phyloP scores from a whole-genome alignment of 35 echinoderm and acorn worm genomes.

The Heliocidaris erythrogramma region DNA sequence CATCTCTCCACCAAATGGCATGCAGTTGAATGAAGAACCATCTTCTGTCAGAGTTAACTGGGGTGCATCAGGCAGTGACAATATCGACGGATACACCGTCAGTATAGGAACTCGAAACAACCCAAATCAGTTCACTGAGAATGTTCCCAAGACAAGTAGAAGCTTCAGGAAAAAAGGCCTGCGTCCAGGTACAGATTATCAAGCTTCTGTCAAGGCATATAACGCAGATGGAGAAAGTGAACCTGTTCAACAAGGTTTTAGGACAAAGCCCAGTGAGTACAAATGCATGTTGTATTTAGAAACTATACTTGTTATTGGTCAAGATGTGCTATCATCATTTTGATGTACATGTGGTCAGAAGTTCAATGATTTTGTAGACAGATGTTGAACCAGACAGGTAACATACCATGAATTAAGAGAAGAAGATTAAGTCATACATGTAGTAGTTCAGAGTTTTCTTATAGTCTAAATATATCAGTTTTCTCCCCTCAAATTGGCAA shows the following conservation, averaged over 20 bases:
- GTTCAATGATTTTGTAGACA: no score
- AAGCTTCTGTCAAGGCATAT: background rate
- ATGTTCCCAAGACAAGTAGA: background rate
- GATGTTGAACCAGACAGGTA: no score
- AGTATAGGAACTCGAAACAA: background rate
- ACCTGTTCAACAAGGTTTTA: background rate
- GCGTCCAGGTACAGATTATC: background rate
- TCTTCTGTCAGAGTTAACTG: background rate
- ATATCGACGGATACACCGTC: background rate
- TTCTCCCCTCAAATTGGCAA: no score
- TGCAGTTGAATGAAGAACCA: background rate
- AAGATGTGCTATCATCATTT: no score
- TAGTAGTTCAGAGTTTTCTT: no score
- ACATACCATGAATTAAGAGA: no score
- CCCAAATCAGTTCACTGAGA: conserved; percentile 1
- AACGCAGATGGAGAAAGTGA: conserved; percentile 9
- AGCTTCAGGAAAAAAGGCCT: background rate
- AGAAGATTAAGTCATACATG: no score
- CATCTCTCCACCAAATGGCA: background rate
- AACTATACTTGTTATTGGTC: no score
- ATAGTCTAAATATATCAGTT: no score
- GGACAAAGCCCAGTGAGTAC: conserved; percentile 5
- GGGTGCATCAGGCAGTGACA: conserved; percentile 3
- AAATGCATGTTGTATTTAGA: background rate
- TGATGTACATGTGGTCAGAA: no score